Conservation (phyloP, 1,140 invertebrate genomes). For the Bombus consobrinus region DNA sequence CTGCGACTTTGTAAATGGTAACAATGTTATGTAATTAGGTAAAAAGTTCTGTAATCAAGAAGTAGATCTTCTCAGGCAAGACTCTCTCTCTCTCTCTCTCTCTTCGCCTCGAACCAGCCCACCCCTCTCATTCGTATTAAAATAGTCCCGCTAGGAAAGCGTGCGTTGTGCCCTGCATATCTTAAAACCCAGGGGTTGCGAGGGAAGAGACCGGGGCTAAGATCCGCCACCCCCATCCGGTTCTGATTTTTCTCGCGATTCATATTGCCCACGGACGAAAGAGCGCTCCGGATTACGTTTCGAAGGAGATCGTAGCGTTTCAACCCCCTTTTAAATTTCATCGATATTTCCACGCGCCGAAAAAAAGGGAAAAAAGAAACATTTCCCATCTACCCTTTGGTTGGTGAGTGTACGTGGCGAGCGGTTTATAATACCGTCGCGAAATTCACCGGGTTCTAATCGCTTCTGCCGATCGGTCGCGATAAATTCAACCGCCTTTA, state of each 20-base stretch:
- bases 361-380: not conserved
- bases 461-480: constrained; percentile 5
- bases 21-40: constrained; percentile 78
- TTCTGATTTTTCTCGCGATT: constrained; percentile 75
- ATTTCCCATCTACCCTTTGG: not conserved
- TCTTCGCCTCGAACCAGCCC: constrained; percentile 58
- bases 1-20: constrained; percentile 77
- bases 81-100: constrained; percentile 55
- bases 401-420: not conserved
- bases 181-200: constrained; percentile 75
- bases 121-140: constrained; percentile 75
- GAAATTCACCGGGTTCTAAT: constrained; percentile 11
- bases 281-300: constrained; percentile 49
- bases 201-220: constrained; percentile 49
- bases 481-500: constrained; percentile 6
- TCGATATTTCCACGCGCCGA: constrained; percentile 37
- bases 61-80: constrained; percentile 77
- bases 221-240: constrained; percentile 58
- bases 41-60: constrained; percentile 80
- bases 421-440: not conserved
- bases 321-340: constrained; percentile 43
- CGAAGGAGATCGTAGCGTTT: constrained; percentile 37
- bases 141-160: constrained; percentile 78
- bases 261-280: constrained; percentile 63
- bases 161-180: constrained; percentile 77